Evolutionary conservation across 1,140 invertebrate genomes (phyloP).

Genomic region (Sipha flava): DNA sequence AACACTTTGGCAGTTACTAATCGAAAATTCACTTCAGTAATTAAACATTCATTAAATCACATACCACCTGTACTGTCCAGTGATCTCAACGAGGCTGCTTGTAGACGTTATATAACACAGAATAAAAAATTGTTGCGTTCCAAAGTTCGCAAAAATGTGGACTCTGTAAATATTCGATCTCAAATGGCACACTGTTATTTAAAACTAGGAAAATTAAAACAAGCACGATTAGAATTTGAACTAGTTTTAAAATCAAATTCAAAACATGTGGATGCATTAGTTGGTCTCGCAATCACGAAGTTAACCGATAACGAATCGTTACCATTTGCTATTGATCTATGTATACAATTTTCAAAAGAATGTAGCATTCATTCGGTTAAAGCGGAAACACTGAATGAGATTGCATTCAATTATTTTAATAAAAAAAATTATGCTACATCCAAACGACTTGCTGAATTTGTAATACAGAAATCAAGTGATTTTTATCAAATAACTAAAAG

Average conservation of each 20-base stretch:
- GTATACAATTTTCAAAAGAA: conserved; percentile 92
- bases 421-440: conserved; percentile 97
- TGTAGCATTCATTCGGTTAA: conserved; percentile 96
- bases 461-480: conserved; percentile 97
- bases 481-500: too few species aligned
- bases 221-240: conserved; percentile 93
- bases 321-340: conserved; percentile 85
- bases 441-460: conserved; percentile 89
- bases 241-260: conserved; percentile 86
- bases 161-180: conserved; percentile 84
- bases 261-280: conserved; percentile 90
- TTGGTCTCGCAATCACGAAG: conserved; percentile 89
- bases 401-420: conserved; percentile 99
- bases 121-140: conserved; percentile 95
- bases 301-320: conserved; percentile 85
- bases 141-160: conserved; percentile 92
- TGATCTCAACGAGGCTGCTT: conserved; percentile 85
- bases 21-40: conserved; percentile 98
- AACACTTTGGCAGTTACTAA: conserved; percentile 99
- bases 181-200: conserved; percentile 98
- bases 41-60: conserved; percentile 90
- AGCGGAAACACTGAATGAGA: conserved; percentile 97
- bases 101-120: conserved; percentile 86
- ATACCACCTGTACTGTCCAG: conserved; percentile 94
- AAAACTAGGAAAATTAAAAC: conserved; percentile 90